Base-by-base conservation (phyloP, 1,140 invertebrate species). In the Catajapyx aquilonaris region DNA sequence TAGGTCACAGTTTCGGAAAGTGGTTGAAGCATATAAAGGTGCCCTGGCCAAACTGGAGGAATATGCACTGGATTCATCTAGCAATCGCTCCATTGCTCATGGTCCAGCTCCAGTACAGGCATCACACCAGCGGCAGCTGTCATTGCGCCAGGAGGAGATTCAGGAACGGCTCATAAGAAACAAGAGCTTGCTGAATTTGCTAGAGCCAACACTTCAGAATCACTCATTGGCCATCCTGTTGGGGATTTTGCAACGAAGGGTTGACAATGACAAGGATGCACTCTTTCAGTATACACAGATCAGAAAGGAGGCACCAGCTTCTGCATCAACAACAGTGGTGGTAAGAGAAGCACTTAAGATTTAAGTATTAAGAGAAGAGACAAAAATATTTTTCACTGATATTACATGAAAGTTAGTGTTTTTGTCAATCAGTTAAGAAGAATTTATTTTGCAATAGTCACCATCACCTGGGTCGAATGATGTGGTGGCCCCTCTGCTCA, bases 121-220 rank as follows among this genome's bases (percentile, higher is more conserved):
- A 0, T 86, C 81, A 15, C 87, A 93, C 58, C 87, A 91, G 57
- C 61, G 86, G 21, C 71, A 88, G 20, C 60, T 93, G 38, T 79
- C 79, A 30, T 65, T 90, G 18, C 74, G 73, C 28, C 74, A 81
- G 48, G 66, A 68, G 4, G 78, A 83, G 47, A 61, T 69, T 31
- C 84, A 93, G 54, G 74, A 84, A 41, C 59, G 87, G 3, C 62
- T 93, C 13, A 90, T 90, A 45, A 85, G 88, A 57, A 93, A 91
- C 57, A 86, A 87, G 55, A 81, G 78, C 0, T 56, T 91, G 17
- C 59, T 88, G 31, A 88, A 86, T 44, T 74, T 81, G 20, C 62
- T 90, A 31, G 84, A 91, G 52, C 68, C 68, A 5, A 61, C 64
- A 2, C 46, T 68, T 10, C 57, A 56, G 21, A 66, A 65, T 44